Percentiles rank a stretch among this genome's conserved stretches.
These are phyloP conservation scores for Melanostoma mellinum DNA, from an alignment of 2,888 invertebrate genomes.

Conservation along the genomic window DNA sequence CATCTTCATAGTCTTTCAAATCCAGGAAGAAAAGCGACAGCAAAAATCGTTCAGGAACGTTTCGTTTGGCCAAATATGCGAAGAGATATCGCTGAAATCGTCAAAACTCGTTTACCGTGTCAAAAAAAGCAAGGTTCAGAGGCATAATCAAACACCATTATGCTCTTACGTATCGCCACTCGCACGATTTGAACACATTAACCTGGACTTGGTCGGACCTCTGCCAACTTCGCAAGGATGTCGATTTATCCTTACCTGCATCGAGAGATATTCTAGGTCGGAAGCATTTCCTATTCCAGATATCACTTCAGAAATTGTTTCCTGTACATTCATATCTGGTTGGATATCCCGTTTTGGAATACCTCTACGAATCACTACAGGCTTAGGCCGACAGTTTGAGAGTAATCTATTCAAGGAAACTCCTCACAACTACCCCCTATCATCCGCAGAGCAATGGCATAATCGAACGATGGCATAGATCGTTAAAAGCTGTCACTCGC, in stretches of 20 bases:
- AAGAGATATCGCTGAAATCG: constrained; percentile 12
- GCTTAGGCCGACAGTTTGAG: constrained; percentile 19
- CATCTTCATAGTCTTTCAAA: constrained; percentile 5
- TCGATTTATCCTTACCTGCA: constrained; percentile 21
- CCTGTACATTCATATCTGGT: neutral
- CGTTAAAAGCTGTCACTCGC: constrained; percentile 55
- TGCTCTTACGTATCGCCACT: constrained; percentile 15
- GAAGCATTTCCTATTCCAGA: constrained; percentile 26
- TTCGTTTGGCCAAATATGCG: constrained; percentile 19
- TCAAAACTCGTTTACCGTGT: constrained; percentile 26
- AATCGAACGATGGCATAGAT: constrained; percentile 63
- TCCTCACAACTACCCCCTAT: constrained; percentile 54
- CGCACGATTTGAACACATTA: constrained; percentile 29
- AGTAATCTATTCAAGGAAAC: constrained; percentile 30
- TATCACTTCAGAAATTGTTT: constrained; percentile 6
- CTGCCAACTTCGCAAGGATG: constrained; percentile 21
- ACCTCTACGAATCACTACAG: constrained; percentile 18
- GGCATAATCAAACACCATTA: constrained; percentile 33
- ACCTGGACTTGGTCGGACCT: constrained; percentile 26
- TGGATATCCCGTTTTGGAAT: constrained; percentile 25
- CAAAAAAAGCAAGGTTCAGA: constrained; percentile 26
- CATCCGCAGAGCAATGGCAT: constrained; percentile 56
- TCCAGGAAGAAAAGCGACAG: constrained; percentile 9
- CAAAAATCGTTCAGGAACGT: neutral
- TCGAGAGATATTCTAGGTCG: constrained; percentile 28